Conservation (phyloP, 2,113 vertebrate species). For the Myiagra hebetior region DNA sequence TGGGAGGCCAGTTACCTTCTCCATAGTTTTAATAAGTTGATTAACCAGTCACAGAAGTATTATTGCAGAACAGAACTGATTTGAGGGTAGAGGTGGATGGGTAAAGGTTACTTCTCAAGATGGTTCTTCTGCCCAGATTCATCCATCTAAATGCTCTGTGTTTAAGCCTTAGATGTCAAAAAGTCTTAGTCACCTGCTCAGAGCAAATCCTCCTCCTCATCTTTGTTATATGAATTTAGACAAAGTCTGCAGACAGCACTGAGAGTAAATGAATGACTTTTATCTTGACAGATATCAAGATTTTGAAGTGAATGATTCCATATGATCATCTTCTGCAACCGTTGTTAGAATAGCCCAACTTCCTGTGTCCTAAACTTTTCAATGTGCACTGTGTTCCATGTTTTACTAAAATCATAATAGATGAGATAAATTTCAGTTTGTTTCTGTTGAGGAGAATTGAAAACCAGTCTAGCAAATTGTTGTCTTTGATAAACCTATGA, state of each 20-base stretch:
- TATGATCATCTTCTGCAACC: background rate
- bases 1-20: background rate
- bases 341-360: background rate
- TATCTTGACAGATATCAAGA: background rate
- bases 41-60: background rate
- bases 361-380: background rate
- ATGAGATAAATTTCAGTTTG: background rate
- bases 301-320: background rate
- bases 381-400: accelerated
- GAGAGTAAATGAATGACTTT: background rate
- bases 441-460: background rate
- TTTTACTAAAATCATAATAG: background rate
- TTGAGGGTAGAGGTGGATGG: background rate
- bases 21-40: background rate
- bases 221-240: background rate
- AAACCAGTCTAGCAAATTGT: background rate
- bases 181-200: background rate
- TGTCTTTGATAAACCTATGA: background rate
- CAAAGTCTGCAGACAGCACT: background rate
- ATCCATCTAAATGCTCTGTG: background rate
- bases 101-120: background rate
- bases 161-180: background rate
- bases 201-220: background rate
- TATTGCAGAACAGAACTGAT: background rate
- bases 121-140: background rate